Conservation (phyloP, 2,797 vertebrate genomes). For the Clarias laeviceps region DNA sequence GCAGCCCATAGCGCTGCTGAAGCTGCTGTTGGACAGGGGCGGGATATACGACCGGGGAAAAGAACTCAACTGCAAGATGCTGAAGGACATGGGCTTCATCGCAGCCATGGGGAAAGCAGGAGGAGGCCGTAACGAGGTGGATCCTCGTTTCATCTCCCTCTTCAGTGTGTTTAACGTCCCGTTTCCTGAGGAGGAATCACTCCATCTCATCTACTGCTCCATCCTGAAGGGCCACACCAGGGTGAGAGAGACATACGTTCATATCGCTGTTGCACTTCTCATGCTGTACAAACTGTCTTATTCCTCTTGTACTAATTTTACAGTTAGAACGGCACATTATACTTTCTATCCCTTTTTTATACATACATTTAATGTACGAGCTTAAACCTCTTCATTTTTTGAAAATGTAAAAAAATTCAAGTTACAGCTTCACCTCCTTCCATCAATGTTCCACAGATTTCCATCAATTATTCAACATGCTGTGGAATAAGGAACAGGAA, state of each 20-base stretch:
- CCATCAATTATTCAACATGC: too few species aligned
- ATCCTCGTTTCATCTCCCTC: constrained; percentile 88
- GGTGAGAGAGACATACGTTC: constrained; percentile 66
- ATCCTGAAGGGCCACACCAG: constrained; percentile 88
- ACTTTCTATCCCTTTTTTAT: not conserved
- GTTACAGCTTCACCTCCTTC: not conserved
- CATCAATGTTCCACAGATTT: not conserved
- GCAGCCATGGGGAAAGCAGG: constrained; percentile 97
- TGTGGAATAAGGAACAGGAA: not conserved
- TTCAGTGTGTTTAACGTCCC: constrained; percentile 91
- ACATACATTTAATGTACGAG: not conserved
- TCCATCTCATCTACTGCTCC: constrained; percentile 88
- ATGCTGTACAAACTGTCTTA: not conserved
- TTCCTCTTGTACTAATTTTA: not conserved
- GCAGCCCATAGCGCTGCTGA: constrained; percentile 93
- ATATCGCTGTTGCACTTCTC: not conserved
- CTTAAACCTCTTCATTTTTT: not conserved
- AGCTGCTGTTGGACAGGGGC: constrained; percentile 88
- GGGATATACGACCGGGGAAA: constrained; percentile 90
- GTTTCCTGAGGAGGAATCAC: constrained; percentile 85
- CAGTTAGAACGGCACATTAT: not conserved
- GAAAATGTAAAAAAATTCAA: not conserved
- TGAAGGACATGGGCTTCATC: constrained; percentile 90
- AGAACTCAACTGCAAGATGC: constrained; percentile 88
- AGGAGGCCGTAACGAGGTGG: constrained; percentile 93